These are phyloP conservation scores for Leucophenga montana DNA, from an alignment of 2,888 invertebrate genomes.

Conservation along the genomic window DNA sequence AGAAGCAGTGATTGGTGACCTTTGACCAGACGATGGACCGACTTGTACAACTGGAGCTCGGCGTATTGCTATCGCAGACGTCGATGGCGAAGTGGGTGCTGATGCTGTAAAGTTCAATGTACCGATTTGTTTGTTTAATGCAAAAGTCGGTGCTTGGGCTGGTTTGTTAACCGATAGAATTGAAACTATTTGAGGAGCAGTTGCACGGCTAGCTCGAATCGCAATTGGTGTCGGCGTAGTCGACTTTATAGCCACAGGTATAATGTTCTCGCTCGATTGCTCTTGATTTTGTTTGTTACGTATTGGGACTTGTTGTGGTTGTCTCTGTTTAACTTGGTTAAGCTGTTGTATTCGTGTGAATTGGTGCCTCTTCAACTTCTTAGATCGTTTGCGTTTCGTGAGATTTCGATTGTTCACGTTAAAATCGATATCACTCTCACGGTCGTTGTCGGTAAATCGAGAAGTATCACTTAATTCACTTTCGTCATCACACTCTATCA, in stretches of 20 bases:
- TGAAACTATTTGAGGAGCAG: constrained; percentile 49
- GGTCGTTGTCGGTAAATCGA: constrained; percentile 73
- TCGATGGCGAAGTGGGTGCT: not conserved
- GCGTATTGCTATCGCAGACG: constrained; percentile 43
- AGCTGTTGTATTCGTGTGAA: constrained; percentile 6
- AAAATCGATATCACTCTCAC: constrained; percentile 79
- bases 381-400: constrained; percentile 61
- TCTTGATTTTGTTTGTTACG: constrained; percentile 13
- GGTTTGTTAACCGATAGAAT: constrained; percentile 39
- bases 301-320: constrained; percentile 35
- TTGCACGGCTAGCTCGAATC: not conserved
- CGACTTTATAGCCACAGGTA: not conserved
- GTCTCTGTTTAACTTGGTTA: not conserved
- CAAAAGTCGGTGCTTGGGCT: constrained; percentile 5
- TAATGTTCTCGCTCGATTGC: not conserved
- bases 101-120: constrained; percentile 44
- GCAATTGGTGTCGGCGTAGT: not conserved
- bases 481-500: constrained; percentile 58
- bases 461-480: constrained; percentile 75
- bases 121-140: constrained; percentile 29
- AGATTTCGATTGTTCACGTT: constrained; percentile 75
- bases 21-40: constrained; percentile 34
- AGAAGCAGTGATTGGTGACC: constrained; percentile 15
- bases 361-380: constrained; percentile 33
- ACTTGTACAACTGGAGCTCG: constrained; percentile 55